Evolutionary conservation across 2,888 invertebrate genomes (phyloP).

Genomic region (Leptopilina myrica): DNA sequence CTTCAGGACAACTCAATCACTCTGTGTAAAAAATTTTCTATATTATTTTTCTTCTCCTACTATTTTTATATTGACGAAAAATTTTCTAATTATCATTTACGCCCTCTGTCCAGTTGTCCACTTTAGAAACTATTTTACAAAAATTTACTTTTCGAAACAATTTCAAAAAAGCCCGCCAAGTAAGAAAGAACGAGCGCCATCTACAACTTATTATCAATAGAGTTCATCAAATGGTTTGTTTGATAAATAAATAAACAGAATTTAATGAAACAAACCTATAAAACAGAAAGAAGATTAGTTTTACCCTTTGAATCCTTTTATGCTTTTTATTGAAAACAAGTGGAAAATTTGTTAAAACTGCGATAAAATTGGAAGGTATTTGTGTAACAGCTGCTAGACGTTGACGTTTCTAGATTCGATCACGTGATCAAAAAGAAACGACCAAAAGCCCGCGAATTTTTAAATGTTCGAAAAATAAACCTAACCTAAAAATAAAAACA

Average conservation of each 20-base stretch:
- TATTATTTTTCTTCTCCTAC: background rate
- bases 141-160: background rate
- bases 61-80: no score
- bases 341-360: background rate
- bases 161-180: background rate
- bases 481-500: background rate
- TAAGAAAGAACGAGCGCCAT: background rate
- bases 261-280: background rate
- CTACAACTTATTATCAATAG: conserved; percentile 5
- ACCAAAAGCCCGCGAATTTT: background rate
- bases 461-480: background rate
- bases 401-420: conserved; percentile 8
- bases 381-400: background rate
- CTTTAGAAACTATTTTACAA: background rate
- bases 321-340: background rate
- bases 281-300: background rate
- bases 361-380: background rate
- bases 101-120: no score
- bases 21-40: background rate
- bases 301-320: background rate
- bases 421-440: background rate
- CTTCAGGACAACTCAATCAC: background rate
- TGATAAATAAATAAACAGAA: background rate
- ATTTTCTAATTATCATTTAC: no score
- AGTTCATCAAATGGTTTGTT: background rate